Percentiles rank a stretch among this genome's conserved stretches.
These are phyloP conservation scores for Amblyornis subalaris DNA, from an alignment of 2,113 vertebrate species.

Conservation along the genomic window DNA sequence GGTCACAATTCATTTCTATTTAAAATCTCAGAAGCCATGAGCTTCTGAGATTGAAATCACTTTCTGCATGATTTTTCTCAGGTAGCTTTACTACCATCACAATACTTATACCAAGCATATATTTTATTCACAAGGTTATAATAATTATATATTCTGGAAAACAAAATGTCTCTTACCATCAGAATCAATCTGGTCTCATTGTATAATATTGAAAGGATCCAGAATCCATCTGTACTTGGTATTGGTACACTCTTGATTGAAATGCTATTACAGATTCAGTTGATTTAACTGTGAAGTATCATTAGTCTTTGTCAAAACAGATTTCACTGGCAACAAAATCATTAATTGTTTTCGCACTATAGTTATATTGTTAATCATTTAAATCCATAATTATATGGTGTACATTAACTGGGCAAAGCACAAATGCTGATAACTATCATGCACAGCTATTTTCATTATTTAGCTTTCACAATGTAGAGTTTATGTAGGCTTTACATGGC, in stretches of 20 bases:
- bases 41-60: not conserved
- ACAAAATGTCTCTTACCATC: not conserved
- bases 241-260: not conserved
- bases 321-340: constrained; percentile 2
- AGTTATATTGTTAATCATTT: not conserved
- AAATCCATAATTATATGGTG: constrained; percentile 11
- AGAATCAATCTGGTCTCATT: not conserved
- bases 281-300: not conserved
- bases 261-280: not conserved
- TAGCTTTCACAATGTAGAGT: not conserved
- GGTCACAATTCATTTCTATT: constrained; percentile 15
- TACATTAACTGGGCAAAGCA: not conserved
- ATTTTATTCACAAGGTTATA: not conserved
- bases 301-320: constrained; percentile 18
- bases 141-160: not conserved
- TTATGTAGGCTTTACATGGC: not conserved
- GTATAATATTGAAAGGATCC: not conserved
- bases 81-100: not conserved
- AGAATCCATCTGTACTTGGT: not conserved
- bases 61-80: not conserved
- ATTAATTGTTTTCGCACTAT: not conserved
- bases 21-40: not conserved
- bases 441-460: not conserved
- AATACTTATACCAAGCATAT: not conserved
- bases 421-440: not conserved